Conservation (phyloP, 2,888 invertebrate species). For the Zaprionus lineosus region DNA sequence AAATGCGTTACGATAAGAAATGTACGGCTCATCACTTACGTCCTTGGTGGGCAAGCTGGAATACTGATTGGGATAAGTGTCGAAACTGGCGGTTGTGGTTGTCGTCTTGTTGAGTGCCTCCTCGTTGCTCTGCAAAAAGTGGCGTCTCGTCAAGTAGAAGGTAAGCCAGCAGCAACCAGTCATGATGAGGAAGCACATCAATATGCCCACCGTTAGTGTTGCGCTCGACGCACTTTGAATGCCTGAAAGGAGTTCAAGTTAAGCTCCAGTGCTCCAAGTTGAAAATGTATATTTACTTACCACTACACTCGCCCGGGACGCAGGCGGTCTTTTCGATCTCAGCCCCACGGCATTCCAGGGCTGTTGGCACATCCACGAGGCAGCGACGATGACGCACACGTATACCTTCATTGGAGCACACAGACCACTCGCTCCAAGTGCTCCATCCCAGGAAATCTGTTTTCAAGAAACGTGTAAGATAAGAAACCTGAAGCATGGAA, state of each 20-base stretch:
- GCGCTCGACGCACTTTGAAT: conserved; percentile 70
- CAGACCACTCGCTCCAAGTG: conserved; percentile 89
- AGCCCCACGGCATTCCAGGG: conserved; percentile 88
- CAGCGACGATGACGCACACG: conserved; percentile 89
- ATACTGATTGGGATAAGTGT: conserved; percentile 91
- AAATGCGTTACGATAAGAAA: background rate
- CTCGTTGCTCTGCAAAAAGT: conserved; percentile 70
- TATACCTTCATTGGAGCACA: conserved; percentile 86
- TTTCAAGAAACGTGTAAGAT: too few species aligned
- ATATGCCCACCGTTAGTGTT: conserved; percentile 52
- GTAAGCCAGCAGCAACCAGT: conserved; percentile 82
- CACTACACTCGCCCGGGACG: conserved; percentile 79
- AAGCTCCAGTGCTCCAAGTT: too few species aligned
- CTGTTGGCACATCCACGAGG: conserved; percentile 83
- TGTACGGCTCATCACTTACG: conserved; percentile 84
- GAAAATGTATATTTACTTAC: conserved; percentile 41
- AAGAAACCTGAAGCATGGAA: too few species aligned
- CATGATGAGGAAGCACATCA: conserved; percentile 80
- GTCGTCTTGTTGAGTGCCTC: conserved; percentile 84
- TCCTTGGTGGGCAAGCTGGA: conserved; percentile 92
- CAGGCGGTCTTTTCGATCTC: conserved; percentile 88
- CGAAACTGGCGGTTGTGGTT: conserved; percentile 88
- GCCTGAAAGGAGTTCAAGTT: conserved; percentile 48
- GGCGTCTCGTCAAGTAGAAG: conserved; percentile 83
- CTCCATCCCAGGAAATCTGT: conserved; percentile 89